phyloP scores from a whole-genome alignment of 2,797 vertebrate species.

The Gymnocypris eckloni region DNA sequence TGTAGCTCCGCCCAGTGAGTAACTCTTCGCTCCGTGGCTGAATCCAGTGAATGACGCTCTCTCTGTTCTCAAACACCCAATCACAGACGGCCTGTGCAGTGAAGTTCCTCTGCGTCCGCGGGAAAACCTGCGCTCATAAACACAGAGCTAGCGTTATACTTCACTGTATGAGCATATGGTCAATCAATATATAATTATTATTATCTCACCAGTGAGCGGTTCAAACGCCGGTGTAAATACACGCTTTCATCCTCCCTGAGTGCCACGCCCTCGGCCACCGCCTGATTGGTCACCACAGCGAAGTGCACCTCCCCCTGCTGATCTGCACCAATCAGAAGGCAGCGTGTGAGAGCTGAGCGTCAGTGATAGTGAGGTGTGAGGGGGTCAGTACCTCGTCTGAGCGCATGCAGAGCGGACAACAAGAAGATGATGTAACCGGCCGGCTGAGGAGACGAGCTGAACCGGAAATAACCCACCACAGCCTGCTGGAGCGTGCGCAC shows the following conservation, averaged over 20 bases:
- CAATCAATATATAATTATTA: too few relatives aligned
- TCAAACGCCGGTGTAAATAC: constrained; percentile 91
- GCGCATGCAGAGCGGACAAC: constrained; percentile 87
- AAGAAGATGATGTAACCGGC: constrained; percentile 92
- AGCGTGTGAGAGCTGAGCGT: neutral
- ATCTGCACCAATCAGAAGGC: constrained; percentile 77
- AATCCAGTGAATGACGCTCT: constrained; percentile 75
- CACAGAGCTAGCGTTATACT: neutral
- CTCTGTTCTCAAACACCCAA: constrained; percentile 90
- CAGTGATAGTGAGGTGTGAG: neutral
- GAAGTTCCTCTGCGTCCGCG: constrained; percentile 83
- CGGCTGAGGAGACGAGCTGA: constrained; percentile 92
- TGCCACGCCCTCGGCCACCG: constrained; percentile 85
- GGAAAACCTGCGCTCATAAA: constrained; percentile 83
- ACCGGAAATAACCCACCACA: constrained; percentile 95
- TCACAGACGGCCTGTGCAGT: constrained; percentile 88
- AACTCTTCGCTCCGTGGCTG: constrained; percentile 66
- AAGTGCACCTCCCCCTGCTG: constrained; percentile 88
- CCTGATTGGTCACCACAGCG: constrained; percentile 89
- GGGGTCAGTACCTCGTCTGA: constrained; percentile 87
- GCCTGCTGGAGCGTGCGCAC: constrained; percentile 80
- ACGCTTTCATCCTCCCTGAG: constrained; percentile 83
- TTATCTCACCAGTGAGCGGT: constrained; percentile 88
- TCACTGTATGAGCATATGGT: neutral
- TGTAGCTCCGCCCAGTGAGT: constrained; percentile 81